Base-by-base conservation (phyloP, 2,113 vertebrate species). In the Loxodonta africana region DNA sequence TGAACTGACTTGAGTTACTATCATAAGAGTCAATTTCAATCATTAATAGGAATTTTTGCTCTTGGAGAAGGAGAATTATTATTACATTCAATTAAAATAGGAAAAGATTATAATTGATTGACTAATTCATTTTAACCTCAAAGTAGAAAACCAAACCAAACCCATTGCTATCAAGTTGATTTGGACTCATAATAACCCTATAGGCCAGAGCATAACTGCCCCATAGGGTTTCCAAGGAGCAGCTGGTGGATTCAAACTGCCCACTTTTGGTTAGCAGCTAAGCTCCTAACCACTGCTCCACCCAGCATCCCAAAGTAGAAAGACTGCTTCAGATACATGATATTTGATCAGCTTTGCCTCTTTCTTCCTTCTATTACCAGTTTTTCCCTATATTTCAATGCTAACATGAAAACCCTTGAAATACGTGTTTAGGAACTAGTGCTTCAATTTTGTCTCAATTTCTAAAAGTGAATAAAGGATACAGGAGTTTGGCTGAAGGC, bases 381-480 rank as follows among this genome's bases (percentile, higher is more conserved):
- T 26, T 91, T 86, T 86, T 25, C 15, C n/a, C 48, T 69, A 6
- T 41, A 26, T 60, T 83, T 92, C 11, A 76, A 67, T 57, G 28
- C 37, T 2, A 90, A 78, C 15, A 69, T 41, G 20, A 53, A 80
- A 94, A 76, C 1, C 41, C 78, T 28, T 91, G 41, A 85, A 97
- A 89, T 28, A 86, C 8, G 48, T 41, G 7, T 67, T 26, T 11
- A 88, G 41, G 8, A 69, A 84, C 21, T 20, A 17, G 60, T 51
- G 33, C 25, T 63, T 96, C 6, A 23, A 6, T 67, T 93, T 89
- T 96, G 53, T 62, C 14, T 37, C 8, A 2, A n/a, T n/a, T 95
- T 95, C 48, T 51, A 25, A 88, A 26, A 88, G 7, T 18, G 81
- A 93, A 53, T 76, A 89, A 80, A 78, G 65, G 33, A 78, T 83